Conservation (phyloP, 2,797 vertebrate species). For the Diceros bicornis region DNA sequence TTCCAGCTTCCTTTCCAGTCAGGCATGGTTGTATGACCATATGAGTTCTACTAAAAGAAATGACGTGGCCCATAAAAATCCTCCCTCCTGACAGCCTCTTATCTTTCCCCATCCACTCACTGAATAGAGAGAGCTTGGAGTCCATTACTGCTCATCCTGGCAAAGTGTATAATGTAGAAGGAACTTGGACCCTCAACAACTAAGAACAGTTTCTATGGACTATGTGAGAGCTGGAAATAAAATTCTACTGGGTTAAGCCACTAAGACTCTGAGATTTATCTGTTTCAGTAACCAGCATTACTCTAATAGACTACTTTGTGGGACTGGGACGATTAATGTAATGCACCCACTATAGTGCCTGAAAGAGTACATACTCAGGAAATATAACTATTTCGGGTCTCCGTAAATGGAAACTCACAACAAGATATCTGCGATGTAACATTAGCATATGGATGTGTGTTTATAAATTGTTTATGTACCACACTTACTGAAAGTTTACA, state of each 20-base stretch:
- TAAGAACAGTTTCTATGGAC: background rate
- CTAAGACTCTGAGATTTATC: background rate
- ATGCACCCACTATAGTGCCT: background rate
- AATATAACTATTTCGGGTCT: background rate
- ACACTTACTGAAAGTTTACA: background rate
- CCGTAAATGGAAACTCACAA: background rate
- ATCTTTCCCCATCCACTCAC: background rate
- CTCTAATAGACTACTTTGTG: background rate
- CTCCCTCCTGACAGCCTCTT: background rate
- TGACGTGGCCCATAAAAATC: background rate
- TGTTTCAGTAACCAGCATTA: background rate
- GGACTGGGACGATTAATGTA: background rate
- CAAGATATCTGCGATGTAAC: background rate
- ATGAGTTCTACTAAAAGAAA: background rate
- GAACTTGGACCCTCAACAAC: background rate
- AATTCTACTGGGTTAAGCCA: background rate
- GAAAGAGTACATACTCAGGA: background rate
- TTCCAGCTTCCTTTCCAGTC: background rate
- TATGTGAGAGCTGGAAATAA: background rate
- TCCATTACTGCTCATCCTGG: background rate
- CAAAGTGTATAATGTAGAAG: background rate
- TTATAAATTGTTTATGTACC: background rate
- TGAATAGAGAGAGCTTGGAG: background rate
- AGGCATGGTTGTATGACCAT: background rate
- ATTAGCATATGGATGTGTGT: background rate